Base-by-base conservation (phyloP, 2,888 invertebrate species). In the Dorcus hopei region DNA sequence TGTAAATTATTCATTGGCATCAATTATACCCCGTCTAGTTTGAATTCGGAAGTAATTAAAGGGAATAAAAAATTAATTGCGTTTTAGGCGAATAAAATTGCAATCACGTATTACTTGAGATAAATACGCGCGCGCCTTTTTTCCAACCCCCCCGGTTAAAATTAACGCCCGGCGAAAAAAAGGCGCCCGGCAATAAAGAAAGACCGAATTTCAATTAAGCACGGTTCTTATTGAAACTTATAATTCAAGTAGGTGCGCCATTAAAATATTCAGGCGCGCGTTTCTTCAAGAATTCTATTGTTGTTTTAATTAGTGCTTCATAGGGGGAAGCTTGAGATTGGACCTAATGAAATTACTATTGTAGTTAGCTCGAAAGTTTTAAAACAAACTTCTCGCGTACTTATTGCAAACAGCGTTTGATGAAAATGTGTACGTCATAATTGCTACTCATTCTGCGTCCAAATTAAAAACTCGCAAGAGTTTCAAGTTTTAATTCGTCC, bases 301-400 rank as follows among this genome's bases (percentile, higher is more conserved):
- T 75, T 70, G 70, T 70, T 72, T 72, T 73, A 74, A 74, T 72
- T 73, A 68, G 63, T 67, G 67, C 67, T 69, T 68, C 68, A 68
- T 70, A 70, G 66, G 71, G 68, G 66, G 64, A 59, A 66, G 65
- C 66, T 67, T 66, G 64, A 70, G 69, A 68, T 71, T 68, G 63
- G 61, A 45, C 66, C 67, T 72, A 71, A 72, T 70, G 70, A 70
- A 72, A 73, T 73, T 72, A 70, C 68, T 66, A 66, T 68, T 64
- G 65, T 57, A 64, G 58, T 42, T 19, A 45, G 16, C 45, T 19
- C 9, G 45, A 23, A 45, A 45, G 45, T 45, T 45, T 19, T 45
- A 45, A 45, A 45, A 45, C 45, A 45, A 45, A 45, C 45, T 45
- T 45, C 45, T 45, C 45, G 45, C 45, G 23, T 19, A 16, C 19